Base-by-base conservation (phyloP, 2,797 vertebrate species). In the Microctenopoma steveboyesi region DNA sequence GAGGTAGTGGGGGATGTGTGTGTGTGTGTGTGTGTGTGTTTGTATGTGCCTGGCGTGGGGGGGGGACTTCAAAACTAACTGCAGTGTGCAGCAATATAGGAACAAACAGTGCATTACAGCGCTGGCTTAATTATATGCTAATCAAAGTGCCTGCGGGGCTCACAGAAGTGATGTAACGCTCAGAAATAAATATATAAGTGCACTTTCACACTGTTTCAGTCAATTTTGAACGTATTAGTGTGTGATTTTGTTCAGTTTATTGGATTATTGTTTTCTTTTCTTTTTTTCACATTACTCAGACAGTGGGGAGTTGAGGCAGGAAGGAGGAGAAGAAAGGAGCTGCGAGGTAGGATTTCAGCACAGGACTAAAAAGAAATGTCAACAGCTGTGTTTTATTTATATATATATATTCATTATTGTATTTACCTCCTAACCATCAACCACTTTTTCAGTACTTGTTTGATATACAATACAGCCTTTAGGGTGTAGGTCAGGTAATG, bases 71-170 rank as follows among this genome's bases (percentile, higher is more conserved):
- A 81, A 81, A 88, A 80, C 58, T 54, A 25, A 75, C 77, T 64
- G 60, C 81, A 69, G 61, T 57, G 55, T 63, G 67, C 64, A 74
- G 82, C 69, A 54, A 60, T 74, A 64, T 54, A 74, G 76, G 77
- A 83, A 81, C 80, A 78, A 84, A 81, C 76, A 52, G 79, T 61
- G 82, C 82, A 79, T 88, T 87, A 84, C 73, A 53, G 76, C 79
- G 18, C 66, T 6, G 5, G 74, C 73, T 87, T 90, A 86, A 87
- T 89, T 89, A 90, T 90, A 91, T 91, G 88, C 82, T 88, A 91
- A 91, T 92, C 6, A 45, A 71, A 54, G 49, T 13, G 53, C 84
- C 86, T 4, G 30, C 35, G 4, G 80, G 71, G 42, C 69, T 62
- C 59, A n/a, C 61, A 52, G 62, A 55, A 76, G 63, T 89, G 85